Base-by-base conservation (phyloP, 2,113 vertebrate genomes). In the Ramphastos sulfuratus region DNA sequence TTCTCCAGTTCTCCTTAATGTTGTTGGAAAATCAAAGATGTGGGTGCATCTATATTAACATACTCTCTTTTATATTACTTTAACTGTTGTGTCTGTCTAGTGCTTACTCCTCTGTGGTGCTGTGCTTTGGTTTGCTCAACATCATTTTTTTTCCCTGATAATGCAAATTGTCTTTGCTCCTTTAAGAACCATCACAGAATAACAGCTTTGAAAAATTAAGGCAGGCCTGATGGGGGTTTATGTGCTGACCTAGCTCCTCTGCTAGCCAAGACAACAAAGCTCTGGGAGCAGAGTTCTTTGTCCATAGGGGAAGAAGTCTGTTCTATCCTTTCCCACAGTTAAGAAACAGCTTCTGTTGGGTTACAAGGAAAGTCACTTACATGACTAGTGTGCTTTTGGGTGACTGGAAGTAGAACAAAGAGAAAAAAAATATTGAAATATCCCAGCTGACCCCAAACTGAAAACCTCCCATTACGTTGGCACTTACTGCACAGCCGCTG, bases 171-270 rank as follows among this genome's bases (percentile, higher is more conserved):
- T 74, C 10, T 77, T 37, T 82, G 67, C 33, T 74, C 48, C 85
- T 67, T 93, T 60, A 87, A 92, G 35, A 14, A 82, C 18, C 30
- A 48, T 18, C 56, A 74, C 1, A 2, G 56, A 67, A 80, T 48
- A 66, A 64, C 30, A 81, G 28, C 70, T 82, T 70, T 81, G 82
- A 31, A 82, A 89, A 89, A 74, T 19, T 23, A 87, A 70, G 60
- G 55, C 83, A 78, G 71, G 9, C 52, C 91, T 77, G 74, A 79
- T 67, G 64, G 71, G 71, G 89, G 52, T 46, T 82, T 74, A 64
- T 89, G 87, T 87, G 93, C 94, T 94, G 85, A 94, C 25, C 89
- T 92, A 89, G 78, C 72, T 96, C 25, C 28, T 85, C 78, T 89
- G 60, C 64, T 72, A 91, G 72, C 87, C 91, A 94, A 80, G 82